Evolutionary conservation across 2,113 vertebrate genomes (phyloP), one percentile per base, ranked within the genome.

Genomic region (Otocyon megalotis): DNA sequence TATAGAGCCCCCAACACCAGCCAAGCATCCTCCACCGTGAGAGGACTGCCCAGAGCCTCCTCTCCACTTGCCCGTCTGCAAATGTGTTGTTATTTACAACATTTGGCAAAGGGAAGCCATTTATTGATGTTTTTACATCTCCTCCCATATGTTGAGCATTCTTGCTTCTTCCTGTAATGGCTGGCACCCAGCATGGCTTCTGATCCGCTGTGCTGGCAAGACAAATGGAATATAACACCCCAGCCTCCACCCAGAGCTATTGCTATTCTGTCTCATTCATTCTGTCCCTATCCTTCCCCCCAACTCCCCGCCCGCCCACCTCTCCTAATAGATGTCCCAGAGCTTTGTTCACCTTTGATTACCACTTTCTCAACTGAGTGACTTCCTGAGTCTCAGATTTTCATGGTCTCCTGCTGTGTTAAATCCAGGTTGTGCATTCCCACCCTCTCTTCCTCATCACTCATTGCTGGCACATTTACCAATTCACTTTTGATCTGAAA

Each of bases 81-180:
- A 76, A 62, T 84, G 81, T 84, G 81, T 67, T 90, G 83, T 97
- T 92, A 92, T 69, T 96, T 95, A 94, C 90, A 96, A 95, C 69
- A 79, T n/a, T 95, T 96, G 96, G 96, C 90, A 94, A 94, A 95
- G 74, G 0, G 0, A 93, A 53, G 11, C 37, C 30, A 58, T 74
- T 65, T 80, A 74, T 79, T 93, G 94, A 93, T 0, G 1, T 88
- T 87, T 97, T 77, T 65, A 82, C 62, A 88, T 85, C 43, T 84
- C 50, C 48, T 83, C 48, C 72, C 91, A 62, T 56, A 89, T 87
- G 90, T 5, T 43, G 74, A 71, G 30, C 79, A 63, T 74, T 37
- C 69, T 56, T 80, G 67, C 30, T 94, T 88, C 97, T 96, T 74
- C 74, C 96, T 80, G 56, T n/a, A 63, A 83, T 30, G 67, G 24